Evolutionary conservation across 2,888 invertebrate species (phyloP), one percentile per base, ranked within the genome.

Genomic region (Morinoia aosen): DNA sequence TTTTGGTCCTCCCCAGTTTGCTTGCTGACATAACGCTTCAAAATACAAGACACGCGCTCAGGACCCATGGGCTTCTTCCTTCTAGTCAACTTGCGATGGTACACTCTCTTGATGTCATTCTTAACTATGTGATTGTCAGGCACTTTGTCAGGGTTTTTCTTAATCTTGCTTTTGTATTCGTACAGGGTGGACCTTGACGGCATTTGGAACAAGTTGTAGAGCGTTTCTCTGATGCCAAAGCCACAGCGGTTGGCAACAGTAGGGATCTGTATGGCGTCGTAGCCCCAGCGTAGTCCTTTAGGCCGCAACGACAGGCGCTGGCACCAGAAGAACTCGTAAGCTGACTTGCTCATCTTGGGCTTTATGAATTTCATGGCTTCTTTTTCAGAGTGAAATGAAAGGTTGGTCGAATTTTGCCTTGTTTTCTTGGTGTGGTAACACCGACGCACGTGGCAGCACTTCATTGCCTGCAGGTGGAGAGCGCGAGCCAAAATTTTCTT

Each of bases 181-280:
- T 90, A 90, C 11, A 90, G 40, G 12, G 90, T 90, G 16, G 90
- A 90, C 25, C 40, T 40, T 2, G 90, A 90, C 16, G 90, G 90
- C 90, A 90, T 90, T 25, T 90, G 90, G 90, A 90, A 90, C 40
- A 90, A 48, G 40, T 14, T 48, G 40, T 48, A 90, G 12, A 90
- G 40, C 8, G 90, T 90, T 40, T 90, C 90, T 40, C 90, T 14
- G 40, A 90, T 90, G 40, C 48, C 40, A 25, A 90, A 90, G 48
- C 90, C 90, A 90, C 90, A 90, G 12, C 90, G 90, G 48, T 90
- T 90, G 40, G 90, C 90, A 14, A 90, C 90, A 16, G 90, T 90
- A 10, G 90, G 90, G 14, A 90, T 90, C 48, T 90, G 90, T 14
- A 90, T 90, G 40, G 90, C 90, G 25, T 90, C 90, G 40, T 90